These are phyloP conservation scores for Porites lobata DNA, from an alignment of 92 coral and sea anemone genomes.

Conservation along the genomic window DNA sequence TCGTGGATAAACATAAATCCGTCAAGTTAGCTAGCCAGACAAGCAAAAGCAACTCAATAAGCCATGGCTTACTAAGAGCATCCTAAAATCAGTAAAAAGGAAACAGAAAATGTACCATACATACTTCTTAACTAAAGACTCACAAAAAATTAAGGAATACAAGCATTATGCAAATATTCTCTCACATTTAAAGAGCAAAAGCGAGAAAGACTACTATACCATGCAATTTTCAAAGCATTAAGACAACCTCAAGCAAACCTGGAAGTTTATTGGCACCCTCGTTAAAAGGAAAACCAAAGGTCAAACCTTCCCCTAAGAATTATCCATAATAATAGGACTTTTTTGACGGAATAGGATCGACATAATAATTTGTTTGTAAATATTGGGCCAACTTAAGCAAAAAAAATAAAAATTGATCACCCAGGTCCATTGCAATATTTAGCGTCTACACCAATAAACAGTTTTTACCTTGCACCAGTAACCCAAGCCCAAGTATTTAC, in stretches of 20 bases:
- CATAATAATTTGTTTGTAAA: constrained; percentile 49
- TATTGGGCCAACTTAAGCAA: constrained; percentile 17
- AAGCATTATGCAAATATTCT: constrained; percentile 48
- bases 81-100: constrained; percentile 43
- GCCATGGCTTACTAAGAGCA: constrained; percentile 49
- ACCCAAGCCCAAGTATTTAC: constrained; percentile 28
- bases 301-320: constrained; percentile 19
- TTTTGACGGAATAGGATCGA: constrained; percentile 20
- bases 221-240: constrained; percentile 35
- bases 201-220: constrained; percentile 26
- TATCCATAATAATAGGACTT: not conserved
- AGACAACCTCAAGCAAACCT: constrained; percentile 39
- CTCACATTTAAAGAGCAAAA: constrained; percentile 27
- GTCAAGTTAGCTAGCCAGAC: constrained; percentile 42
- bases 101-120: constrained; percentile 70
- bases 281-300: constrained; percentile 37
- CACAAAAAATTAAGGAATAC: constrained; percentile 42
- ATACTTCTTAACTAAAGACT: constrained; percentile 43
- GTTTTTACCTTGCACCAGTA: constrained; percentile 56
- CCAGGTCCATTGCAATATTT: constrained; percentile 25
- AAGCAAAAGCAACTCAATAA: constrained; percentile 40
- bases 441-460: constrained; percentile 30
- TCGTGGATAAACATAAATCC: constrained; percentile 66
- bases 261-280: constrained; percentile 50
- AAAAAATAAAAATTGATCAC: constrained; percentile 18